These are phyloP conservation scores for Caenorhabditis imperialis DNA, from an alignment of 2,888 invertebrate species.

Conservation along the genomic window DNA sequence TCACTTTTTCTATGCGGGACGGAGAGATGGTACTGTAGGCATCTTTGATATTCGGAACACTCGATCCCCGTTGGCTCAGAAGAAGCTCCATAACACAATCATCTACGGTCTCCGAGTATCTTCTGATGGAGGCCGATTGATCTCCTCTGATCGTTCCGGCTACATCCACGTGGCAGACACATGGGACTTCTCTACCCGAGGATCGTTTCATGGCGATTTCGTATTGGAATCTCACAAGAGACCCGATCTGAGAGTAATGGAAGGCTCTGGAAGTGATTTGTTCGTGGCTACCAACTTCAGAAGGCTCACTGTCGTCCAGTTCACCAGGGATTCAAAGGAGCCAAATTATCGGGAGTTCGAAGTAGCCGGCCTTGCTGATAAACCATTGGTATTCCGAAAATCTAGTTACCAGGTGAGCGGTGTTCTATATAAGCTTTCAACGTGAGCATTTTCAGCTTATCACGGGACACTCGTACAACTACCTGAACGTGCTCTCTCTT, in stretches of 20 bases:
- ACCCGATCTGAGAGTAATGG: background rate
- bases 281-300: slow-evolving; percentile 14
- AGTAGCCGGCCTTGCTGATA: background rate
- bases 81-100: background rate
- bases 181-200: slow-evolving; percentile 18
- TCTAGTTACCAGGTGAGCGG: slow-evolving; percentile 21
- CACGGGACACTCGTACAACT: slow-evolving; percentile 20
- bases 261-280: background rate
- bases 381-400: slow-evolving; percentile 10
- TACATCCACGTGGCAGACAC: slow-evolving; percentile 25
- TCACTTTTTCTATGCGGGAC: slow-evolving; percentile 16
- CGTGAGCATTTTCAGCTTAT: slow-evolving; percentile 25
- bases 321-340: background rate
- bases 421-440: background rate
- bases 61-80: background rate
- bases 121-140: slow-evolving; percentile 16
- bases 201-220: background rate
- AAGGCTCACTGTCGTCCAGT: slow-evolving; percentile 4
- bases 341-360: background rate
- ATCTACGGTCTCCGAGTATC: slow-evolving; percentile 10
- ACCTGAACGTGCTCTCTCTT: slow-evolving; percentile 15
- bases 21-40: slow-evolving; percentile 25
- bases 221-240: background rate
- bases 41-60: slow-evolving; percentile 33
- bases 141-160: slow-evolving; percentile 4